These are phyloP conservation scores for Micromussa lordhowensis DNA, from an alignment of 92 coral and sea anemone genomes.

Conservation along the genomic window DNA sequence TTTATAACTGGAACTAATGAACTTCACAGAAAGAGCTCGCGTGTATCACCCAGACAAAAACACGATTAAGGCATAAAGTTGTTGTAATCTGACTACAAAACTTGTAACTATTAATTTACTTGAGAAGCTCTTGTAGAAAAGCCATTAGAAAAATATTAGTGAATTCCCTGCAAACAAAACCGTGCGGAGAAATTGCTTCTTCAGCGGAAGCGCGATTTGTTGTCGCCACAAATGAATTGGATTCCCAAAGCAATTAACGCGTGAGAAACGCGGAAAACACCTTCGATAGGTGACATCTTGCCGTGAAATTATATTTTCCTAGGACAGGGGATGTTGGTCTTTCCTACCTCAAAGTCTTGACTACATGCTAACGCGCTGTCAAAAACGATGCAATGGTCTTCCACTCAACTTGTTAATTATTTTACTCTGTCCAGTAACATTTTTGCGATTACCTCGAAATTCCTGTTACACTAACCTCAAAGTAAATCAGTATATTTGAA, in stretches of 20 bases:
- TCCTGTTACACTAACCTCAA: background rate
- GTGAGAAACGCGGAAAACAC: background rate
- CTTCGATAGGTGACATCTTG: background rate
- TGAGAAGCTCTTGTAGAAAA: constrained; percentile 10
- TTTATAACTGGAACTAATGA: background rate
- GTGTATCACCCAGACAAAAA: constrained; percentile 30
- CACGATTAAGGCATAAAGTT: constrained; percentile 25
- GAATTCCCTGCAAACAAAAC: constrained; percentile 5
- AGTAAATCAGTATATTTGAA: background rate
- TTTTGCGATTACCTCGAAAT: background rate
- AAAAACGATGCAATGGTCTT: background rate
- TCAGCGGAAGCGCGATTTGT: background rate
- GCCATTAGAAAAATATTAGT: constrained; percentile 8
- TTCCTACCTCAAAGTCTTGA: background rate
- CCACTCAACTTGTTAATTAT: background rate
- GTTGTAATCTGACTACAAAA: constrained; percentile 1
- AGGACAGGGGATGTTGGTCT: background rate
- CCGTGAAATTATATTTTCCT: background rate
- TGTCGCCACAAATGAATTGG: constrained; percentile 9
- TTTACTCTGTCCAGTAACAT: background rate
- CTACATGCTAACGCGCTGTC: background rate
- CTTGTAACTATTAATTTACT: constrained; percentile 21
- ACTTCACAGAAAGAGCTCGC: background rate
- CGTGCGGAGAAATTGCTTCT: background rate
- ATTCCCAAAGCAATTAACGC: background rate